Evolutionary conservation across 2,113 vertebrate species (phyloP), one percentile per base, ranked within the genome.

Genomic region (Actenoides lindsayi): DNA sequence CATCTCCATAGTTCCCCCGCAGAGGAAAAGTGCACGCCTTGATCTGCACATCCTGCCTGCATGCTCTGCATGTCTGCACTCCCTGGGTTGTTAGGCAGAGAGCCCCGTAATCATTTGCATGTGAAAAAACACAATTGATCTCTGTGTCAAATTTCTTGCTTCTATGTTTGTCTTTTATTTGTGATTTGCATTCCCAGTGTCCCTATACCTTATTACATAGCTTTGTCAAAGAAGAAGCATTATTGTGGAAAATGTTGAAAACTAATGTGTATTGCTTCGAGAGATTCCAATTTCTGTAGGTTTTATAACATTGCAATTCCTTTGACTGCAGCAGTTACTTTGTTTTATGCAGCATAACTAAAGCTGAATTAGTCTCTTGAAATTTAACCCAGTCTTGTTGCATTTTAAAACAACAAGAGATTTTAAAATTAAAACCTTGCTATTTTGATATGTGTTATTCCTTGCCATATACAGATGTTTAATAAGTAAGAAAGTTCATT

Each of bases 21-120:
- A 87, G 70, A 96, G 95, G 91, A 93, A 83, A 86, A 93, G 67
- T 73, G 96, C 96, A 97, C 94, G 93, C 84, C 93, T 94, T 76
- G 88, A 69, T 71, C 60, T 30, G 0, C 74, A 83, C 74, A 65
- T 85, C 90, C 95, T 87, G 35, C 94, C 91, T 98, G 98, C 98
- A 98, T 99, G 98, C 89, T 93, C 46, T 98, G 97, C 98, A 98
- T 98, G 98, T 97, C 94, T 92, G 81, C 96, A 46, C 86, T 86
- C 57, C 94, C 89, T 83, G 95, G 96, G 96, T 73, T 80, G n/a
- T 51, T 92, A 96, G 96, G 89, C 83, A 94, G 48, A 75, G 25
- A 24, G 59, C 81, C 92, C 81, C 33, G 2, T 73, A 87, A 90
- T 94, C 37, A 54, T 80, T 80, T 97, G 95, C 97, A 96, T 97